phyloP scores from a whole-genome alignment of 2,797 vertebrate species.

The Lepus townsendii region DNA sequence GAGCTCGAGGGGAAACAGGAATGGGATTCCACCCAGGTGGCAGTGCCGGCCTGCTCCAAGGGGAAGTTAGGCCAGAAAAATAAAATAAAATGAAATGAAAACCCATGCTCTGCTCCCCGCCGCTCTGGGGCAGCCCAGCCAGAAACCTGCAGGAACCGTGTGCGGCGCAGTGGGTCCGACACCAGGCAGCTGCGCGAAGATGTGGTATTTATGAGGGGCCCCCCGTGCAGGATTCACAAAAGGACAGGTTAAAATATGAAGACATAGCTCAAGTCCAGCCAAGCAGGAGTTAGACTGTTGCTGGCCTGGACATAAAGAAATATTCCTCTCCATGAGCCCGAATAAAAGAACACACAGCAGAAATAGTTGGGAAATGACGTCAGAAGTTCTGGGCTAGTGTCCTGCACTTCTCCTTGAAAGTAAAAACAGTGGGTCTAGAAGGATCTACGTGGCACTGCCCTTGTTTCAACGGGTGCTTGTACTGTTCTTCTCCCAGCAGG shows the following conservation, averaged over 20 bases:
- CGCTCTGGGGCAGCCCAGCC: neutral
- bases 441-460: slow-evolving; percentile 74
- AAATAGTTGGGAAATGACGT: slow-evolving; percentile 79
- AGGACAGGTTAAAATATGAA: slow-evolving; percentile 32
- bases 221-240: neutral
- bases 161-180: neutral
- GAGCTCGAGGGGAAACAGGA: neutral
- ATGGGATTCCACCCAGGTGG: neutral
- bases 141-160: slow-evolving; percentile 62
- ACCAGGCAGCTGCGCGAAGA: slow-evolving; percentile 41
- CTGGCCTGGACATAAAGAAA: slow-evolving; percentile 73
- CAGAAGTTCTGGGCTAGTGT: slow-evolving; percentile 76
- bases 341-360: slow-evolving; percentile 83
- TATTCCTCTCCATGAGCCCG: slow-evolving; percentile 67
- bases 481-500: neutral
- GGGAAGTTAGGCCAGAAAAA: neutral
- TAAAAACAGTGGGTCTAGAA: slow-evolving; percentile 72
- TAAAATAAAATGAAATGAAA: neutral
- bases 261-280: slow-evolving; percentile 70
- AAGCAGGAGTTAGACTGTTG: slow-evolving; percentile 56
- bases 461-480: slow-evolving; percentile 39
- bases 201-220: slow-evolving; percentile 39
- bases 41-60: neutral
- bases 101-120: neutral
- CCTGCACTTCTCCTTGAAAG: slow-evolving; percentile 85